Conservation (phyloP, 2,113 vertebrate species). For the Eidolon helvum region DNA sequence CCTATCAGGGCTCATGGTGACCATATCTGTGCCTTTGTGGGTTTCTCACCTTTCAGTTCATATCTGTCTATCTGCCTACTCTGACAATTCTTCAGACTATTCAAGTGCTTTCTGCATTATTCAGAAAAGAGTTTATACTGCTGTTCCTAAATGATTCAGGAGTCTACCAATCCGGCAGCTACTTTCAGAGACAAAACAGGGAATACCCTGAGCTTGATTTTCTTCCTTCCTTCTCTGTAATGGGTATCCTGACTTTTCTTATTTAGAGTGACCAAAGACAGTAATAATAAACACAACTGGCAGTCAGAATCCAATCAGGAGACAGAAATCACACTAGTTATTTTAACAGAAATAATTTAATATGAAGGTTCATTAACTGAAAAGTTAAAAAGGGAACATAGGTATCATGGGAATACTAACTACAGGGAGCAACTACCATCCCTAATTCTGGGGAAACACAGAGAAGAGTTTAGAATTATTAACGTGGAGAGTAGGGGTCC, state of each 20-base stretch:
- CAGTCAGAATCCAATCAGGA: neutral
- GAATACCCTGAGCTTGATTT: neutral
- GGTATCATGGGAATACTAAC: neutral
- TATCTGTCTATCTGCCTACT: too few species aligned
- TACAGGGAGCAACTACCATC: neutral
- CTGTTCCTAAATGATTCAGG: neutral
- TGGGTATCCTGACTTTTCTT: neutral
- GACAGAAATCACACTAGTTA: neutral
- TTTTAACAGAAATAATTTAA: neutral
- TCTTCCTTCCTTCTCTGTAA: neutral
- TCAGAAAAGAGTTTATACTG: neutral
- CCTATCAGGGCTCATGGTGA: too few species aligned
- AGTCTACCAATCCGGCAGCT: neutral
- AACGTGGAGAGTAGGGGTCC: neutral
- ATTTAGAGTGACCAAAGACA: neutral
- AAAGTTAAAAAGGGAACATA: neutral
- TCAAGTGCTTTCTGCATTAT: neutral
- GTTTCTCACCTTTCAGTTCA: too few species aligned
- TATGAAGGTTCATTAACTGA: neutral
- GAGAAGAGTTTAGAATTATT: neutral
- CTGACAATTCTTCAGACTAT: neutral
- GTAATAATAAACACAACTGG: neutral
- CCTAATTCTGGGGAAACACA: neutral
- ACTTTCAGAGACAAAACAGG: neutral
- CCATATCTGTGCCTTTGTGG: too few species aligned